Evolutionary conservation across 30 jellyfish, hydroid and myxozoan species (phyloP).

Genomic region (Mastigias papua): DNA sequence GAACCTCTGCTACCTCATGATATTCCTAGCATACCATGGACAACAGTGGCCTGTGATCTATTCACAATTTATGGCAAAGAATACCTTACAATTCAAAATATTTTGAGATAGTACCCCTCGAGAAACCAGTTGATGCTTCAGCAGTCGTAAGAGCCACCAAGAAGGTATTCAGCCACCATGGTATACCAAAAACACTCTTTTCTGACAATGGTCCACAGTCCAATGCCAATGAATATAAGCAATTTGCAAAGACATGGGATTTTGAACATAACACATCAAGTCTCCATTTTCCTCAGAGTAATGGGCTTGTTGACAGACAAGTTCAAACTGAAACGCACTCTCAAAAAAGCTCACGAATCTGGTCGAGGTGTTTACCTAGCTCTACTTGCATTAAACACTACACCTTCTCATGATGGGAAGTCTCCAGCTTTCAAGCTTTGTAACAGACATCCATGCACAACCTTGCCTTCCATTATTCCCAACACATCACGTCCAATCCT

Average conservation of each 20-base stretch:
- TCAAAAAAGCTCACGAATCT: conserved; percentile 64
- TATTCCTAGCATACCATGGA: conserved; percentile 54
- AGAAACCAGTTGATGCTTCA: conserved; percentile 40
- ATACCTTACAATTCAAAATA: conserved; percentile 47
- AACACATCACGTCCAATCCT: conserved; percentile 36
- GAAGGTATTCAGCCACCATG: conserved; percentile 21
- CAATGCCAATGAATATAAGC: conserved; percentile 42
- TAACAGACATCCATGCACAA: conserved; percentile 63
- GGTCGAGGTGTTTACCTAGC: conserved; percentile 66
- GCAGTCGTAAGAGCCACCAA: conserved; percentile 48
- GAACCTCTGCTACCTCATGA: conserved; percentile 23
- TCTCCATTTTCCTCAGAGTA: conserved; percentile 64
- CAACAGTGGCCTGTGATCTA: conserved; percentile 52
- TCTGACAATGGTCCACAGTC: conserved; percentile 74
- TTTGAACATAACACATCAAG: conserved; percentile 57
- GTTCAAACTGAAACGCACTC: conserved; percentile 83
- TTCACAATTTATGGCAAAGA: conserved; percentile 48
- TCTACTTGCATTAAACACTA: conserved; percentile 51
- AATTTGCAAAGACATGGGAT: conserved; percentile 66
- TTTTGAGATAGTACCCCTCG: conserved; percentile 63
- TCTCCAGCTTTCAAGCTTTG: conserved; percentile 51
- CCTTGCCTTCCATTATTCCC: conserved; percentile 55
- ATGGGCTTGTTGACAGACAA: conserved; percentile 79
- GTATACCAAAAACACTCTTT: conserved; percentile 49
- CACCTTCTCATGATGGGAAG: conserved; percentile 54